Evolutionary conservation across 2,888 invertebrate species (phyloP).

Genomic region (Nomada goodeniana): DNA sequence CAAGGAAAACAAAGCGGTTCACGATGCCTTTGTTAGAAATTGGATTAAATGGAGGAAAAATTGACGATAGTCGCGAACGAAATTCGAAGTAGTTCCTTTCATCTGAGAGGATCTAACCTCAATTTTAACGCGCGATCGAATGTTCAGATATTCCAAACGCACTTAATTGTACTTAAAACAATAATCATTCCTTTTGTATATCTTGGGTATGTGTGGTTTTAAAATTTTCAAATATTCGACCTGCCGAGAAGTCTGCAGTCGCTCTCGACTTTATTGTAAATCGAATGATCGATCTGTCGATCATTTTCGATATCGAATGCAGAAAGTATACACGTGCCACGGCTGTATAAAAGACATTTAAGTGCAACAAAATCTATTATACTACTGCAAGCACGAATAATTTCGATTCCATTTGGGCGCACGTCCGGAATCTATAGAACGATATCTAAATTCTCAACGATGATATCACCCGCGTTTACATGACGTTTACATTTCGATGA

Average conservation of each 20-base stretch:
- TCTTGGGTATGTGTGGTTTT: neutral
- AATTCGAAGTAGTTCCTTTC: neutral
- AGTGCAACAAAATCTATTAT: no score
- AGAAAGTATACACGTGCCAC: no score
- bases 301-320: neutral
- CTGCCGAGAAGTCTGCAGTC: neutral
- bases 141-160: neutral
- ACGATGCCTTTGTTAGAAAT: neutral
- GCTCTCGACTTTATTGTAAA: no score
- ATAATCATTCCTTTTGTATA: no score
- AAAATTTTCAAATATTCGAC: neutral
- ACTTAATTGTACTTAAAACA: no score
- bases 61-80: neutral
- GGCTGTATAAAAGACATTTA: no score
- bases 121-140: neutral
- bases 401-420: no score
- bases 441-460: neutral
- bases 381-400: no score
- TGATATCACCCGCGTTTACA: no score
- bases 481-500: slow-evolving; percentile 4
- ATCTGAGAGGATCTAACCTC: neutral
- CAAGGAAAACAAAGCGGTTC: neutral
- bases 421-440: no score
- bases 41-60: neutral
- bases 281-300: neutral